Evolutionary conservation across 2,113 vertebrate genomes (phyloP).

Genomic region (Oryzias celebensis): DNA sequence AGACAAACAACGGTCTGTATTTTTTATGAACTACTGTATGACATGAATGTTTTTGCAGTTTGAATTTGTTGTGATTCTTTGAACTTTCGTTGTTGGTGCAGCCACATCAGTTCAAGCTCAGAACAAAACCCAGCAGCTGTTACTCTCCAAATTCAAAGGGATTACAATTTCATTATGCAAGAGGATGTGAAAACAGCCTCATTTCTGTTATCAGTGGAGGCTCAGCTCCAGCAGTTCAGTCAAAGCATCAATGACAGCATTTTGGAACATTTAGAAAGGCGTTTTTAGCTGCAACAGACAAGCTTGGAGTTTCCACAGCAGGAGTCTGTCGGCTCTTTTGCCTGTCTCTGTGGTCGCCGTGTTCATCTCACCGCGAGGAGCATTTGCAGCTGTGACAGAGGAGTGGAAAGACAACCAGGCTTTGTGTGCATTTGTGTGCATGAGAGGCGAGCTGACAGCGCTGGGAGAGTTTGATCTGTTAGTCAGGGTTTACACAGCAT

Average conservation of each 20-base stretch:
- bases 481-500: conserved; percentile 33
- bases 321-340: conserved; percentile 24
- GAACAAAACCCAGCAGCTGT: conserved; percentile 52
- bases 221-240: conserved; percentile 17
- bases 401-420: conserved; percentile 7
- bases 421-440: conserved; percentile 25
- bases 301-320: neutral
- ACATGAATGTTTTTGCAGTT: neutral
- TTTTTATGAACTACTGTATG: neutral
- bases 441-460: conserved; percentile 2
- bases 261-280: conserved; percentile 13
- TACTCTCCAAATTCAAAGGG: conserved; percentile 35
- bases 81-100: conserved; percentile 20
- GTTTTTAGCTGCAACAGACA: neutral
- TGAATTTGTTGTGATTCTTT: neutral
- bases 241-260: conserved; percentile 14
- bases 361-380: conserved; percentile 20
- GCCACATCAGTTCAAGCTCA: conserved; percentile 8
- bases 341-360: neutral
- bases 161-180: conserved; percentile 59
- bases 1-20: neutral
- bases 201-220: conserved; percentile 10
- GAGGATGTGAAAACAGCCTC: conserved; percentile 34
- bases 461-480: conserved; percentile 27
- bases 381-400: conserved; percentile 13